Base-by-base conservation (phyloP, 2,888 invertebrate genomes). In the Plutella xylostella region DNA sequence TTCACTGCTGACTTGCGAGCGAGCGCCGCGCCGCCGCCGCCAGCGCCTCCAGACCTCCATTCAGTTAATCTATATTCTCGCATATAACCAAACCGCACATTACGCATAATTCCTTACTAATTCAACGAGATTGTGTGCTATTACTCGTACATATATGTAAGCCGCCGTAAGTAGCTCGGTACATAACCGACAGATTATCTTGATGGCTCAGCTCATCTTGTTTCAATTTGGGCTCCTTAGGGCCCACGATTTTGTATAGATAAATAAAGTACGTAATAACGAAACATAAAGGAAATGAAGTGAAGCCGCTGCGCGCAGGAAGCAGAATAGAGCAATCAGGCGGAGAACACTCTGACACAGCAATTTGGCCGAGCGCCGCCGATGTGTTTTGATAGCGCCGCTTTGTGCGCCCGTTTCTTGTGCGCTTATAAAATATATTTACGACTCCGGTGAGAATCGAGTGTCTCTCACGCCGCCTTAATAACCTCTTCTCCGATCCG, bases 311-410 rank as follows among this genome's bases (percentile, higher is more conserved):
- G 57, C 55, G 55, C 63, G 56, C 63, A 58, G 63, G 63, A 61
- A 71, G 65, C 65, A 76, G 75, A 80, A 79, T 74, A 65, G 73
- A 74, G 74, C 78, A 82, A 82, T 79, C 79, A 78, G 68, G 63
- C 70, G 65, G 71, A 68, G 72, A 73, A 73, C 72, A 75, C 73
- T 76, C 72, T 79, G 79, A 78, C 78, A 74, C 71, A 76, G 77
- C 77, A 76, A 78, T 79, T 79, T 73, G 65, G 65, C 63, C 14
- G 41, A 12, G 68, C 66, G 60, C 4, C 43, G 28, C 63, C 73
- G 65, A 77, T 75, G 73, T 77, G 72, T 78, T 79, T 75, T 77
- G 75, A 79, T 76, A 75, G 76, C 71, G 68, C 59, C 68, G 71
- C 71, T 70, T 74, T 76, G 71, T 72, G 68, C 64, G 64, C 58